Conservation (phyloP, 2,113 vertebrate genomes). For the Limnothrissa miodon region DNA sequence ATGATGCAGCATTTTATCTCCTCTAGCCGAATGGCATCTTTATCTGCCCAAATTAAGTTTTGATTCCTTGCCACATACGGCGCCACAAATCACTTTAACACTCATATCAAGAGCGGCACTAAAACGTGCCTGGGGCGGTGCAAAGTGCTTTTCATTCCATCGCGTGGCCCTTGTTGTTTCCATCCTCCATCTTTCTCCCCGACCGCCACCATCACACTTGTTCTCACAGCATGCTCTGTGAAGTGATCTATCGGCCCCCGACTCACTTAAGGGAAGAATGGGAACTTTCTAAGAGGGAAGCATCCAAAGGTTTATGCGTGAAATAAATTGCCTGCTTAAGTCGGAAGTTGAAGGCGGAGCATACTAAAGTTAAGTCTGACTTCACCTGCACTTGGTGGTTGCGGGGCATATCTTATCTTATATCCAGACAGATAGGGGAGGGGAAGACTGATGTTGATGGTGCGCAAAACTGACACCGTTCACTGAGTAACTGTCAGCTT, state of each 20-base stretch:
- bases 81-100: conserved; percentile 79
- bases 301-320: conserved; percentile 56
- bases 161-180: conserved; percentile 42
- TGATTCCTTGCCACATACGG: conserved; percentile 82
- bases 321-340: conserved; percentile 72
- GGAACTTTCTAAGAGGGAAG: conserved; percentile 56
- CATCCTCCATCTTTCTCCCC: conserved; percentile 39
- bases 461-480: conserved; percentile 17
- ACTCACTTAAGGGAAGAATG: conserved; percentile 31
- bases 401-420: neutral
- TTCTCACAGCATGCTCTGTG: conserved; percentile 27
- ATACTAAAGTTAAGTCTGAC: conserved; percentile 44
- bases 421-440: conserved; percentile 29
- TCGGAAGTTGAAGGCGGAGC: conserved; percentile 62
- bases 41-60: conserved; percentile 83
- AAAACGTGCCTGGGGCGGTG: conserved; percentile 68
- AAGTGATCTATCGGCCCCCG: conserved; percentile 47
- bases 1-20: conserved; percentile 79
- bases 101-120: conserved; percentile 74
- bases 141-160: conserved; percentile 66
- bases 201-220: conserved; percentile 35
- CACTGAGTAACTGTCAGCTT: conserved; percentile 14
- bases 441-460: conserved; percentile 41
- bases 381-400: conserved; percentile 39
- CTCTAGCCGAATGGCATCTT: conserved; percentile 75